Conservation (phyloP, 2,888 invertebrate species). For the Nomada fabriciana region DNA sequence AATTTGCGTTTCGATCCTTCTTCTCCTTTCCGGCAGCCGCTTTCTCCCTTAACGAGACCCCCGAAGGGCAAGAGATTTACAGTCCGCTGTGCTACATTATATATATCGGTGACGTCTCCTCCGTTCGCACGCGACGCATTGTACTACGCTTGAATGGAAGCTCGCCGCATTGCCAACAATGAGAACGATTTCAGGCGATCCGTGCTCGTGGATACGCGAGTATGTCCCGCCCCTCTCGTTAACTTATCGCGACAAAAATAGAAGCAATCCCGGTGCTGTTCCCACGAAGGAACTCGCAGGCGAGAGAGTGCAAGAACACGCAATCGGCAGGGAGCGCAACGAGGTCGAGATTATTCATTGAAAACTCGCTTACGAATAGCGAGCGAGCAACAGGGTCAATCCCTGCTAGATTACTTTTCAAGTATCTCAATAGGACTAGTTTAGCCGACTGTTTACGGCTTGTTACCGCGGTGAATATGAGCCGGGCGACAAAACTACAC, state of each 20-base stretch:
- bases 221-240: neutral
- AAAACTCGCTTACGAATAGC: constrained; percentile 45
- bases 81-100: no score
- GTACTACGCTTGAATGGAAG: no score
- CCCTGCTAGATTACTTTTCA: constrained; percentile 69
- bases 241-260: neutral
- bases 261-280: constrained; percentile 3
- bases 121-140: no score
- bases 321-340: neutral
- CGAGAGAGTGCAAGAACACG: no score
- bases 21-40: no score
- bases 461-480: constrained; percentile 62
- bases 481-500: constrained; percentile 56
- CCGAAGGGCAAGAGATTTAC: no score
- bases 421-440: constrained; percentile 70
- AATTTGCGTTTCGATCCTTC: no score
- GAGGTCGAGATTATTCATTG: constrained; percentile 31
- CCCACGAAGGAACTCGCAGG: constrained; percentile 27
- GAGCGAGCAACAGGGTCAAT: constrained; percentile 63
- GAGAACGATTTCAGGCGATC: neutral
- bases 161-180: no score
- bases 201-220: neutral
- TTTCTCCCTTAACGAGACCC: no score
- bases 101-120: no score
- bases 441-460: constrained; percentile 68